Evolutionary conservation across 2,797 vertebrate species (phyloP).

Genomic region (Danio jaintianensis): DNA sequence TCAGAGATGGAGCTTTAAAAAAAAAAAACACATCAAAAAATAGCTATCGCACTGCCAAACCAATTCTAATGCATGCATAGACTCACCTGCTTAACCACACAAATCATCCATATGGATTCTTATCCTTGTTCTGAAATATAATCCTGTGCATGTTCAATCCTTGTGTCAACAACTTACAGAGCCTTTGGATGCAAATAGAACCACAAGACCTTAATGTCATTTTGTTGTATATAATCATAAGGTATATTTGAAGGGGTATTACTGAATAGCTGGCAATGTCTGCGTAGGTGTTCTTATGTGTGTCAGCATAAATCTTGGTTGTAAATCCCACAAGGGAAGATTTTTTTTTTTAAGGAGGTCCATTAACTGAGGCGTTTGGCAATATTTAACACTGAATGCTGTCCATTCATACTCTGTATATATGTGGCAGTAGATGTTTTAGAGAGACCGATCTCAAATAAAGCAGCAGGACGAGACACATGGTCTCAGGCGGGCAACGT

Average conservation of each 20-base stretch:
- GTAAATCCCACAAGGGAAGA: not conserved
- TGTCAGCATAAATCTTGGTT: not conserved
- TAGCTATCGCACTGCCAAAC: not conserved
- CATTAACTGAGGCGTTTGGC: not conserved
- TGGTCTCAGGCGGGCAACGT: conserved; percentile 18
- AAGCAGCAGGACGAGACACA: not conserved
- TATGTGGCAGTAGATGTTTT: not conserved
- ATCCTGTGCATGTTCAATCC: not conserved
- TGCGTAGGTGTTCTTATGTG: not conserved
- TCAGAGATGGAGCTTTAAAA: conserved; percentile 33
- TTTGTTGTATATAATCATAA: not conserved
- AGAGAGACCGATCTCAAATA: not conserved
- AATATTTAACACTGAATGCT: not conserved
- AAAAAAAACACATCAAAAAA: conserved; percentile 1
- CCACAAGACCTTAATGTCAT: not conserved
- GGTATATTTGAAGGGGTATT: not conserved
- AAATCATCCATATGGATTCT: not conserved
- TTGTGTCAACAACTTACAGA: not conserved
- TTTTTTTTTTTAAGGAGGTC: conserved; percentile 8
- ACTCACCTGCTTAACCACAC: conserved; percentile 13
- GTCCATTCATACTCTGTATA: not conserved
- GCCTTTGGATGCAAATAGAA: not conserved
- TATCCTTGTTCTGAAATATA: conserved; percentile 1
- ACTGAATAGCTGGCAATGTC: conserved; percentile 1
- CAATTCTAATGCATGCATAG: conserved; percentile 9